A percentile compares a stretch with the other conserved stretches of the same genome.
Conservation (phyloP, 2,797 vertebrate species). For the Antrozous pallidus region DNA sequence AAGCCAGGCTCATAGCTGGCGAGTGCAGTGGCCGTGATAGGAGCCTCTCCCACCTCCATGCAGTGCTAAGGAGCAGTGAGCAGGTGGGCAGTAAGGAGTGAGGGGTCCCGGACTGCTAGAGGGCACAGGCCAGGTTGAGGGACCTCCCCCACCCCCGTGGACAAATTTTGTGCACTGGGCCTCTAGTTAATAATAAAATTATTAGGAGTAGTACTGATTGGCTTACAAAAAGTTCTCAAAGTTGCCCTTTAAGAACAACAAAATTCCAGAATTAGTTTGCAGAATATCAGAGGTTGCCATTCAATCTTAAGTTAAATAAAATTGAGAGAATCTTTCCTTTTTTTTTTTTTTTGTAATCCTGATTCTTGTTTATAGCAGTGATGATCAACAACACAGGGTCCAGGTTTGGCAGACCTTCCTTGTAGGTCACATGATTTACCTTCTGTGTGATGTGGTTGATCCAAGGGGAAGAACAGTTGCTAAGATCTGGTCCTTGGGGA, state of each 20-base stretch:
- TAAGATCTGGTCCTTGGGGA: conserved; percentile 94
- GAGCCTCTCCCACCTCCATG: no score
- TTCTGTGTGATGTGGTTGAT: conserved; percentile 96
- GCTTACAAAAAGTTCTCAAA: neutral
- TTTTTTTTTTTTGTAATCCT: neutral
- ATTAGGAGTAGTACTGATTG: conserved; percentile 1
- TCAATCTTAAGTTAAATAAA: conserved; percentile 3
- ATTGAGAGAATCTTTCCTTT: neutral
- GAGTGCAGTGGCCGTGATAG: accelerated
- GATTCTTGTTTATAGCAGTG: neutral
- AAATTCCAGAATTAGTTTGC: conserved; percentile 20
- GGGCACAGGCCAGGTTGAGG: no score
- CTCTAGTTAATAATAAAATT: conserved; percentile 13
- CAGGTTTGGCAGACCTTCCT: neutral
- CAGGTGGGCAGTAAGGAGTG: no score
- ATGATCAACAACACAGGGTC: neutral
- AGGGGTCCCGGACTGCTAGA: no score
- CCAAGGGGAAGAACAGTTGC: conserved; percentile 99
- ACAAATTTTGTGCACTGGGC: no score
- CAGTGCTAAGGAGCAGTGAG: no score
- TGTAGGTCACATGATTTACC: conserved; percentile 81
- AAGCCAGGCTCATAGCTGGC: no score
- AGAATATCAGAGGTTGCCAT: neutral
- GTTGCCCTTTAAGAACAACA: conserved; percentile 20
- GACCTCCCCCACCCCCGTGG: no score